A percentile compares a stretch with the other conserved stretches of the same genome.
Evolutionary conservation across 1,140 invertebrate species (phyloP).

Genomic region (Procambarus clarkii): DNA sequence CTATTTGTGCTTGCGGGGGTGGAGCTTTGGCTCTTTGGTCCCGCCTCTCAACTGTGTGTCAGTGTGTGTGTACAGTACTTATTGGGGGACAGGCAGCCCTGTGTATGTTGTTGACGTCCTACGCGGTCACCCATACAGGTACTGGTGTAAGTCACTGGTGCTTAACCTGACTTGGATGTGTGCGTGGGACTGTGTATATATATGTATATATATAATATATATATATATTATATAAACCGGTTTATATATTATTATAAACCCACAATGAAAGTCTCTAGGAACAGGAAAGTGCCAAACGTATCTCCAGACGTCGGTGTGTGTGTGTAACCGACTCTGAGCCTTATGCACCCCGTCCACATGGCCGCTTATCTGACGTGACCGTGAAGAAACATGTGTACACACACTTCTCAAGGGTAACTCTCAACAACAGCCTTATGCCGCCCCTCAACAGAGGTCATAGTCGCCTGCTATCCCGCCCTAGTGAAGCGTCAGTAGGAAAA

Average conservation of each 20-base stretch:
- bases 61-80: no score
- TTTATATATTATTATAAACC: no score
- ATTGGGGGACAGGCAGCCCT: no score
- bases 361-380: not conserved
- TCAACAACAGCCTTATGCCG: not conserved
- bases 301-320: not conserved
- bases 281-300: not conserved
- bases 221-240: no score
- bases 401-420: not conserved
- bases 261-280: not conserved
- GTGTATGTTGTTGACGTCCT: no score
- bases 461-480: not conserved
- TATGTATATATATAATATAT: not conserved
- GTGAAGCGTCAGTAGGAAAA: not conserved
- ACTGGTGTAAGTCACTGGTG: no score
- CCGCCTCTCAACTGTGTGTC: no score
- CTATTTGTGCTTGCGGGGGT: no score
- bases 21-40: no score
- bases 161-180: no score
- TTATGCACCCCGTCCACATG: not conserved
- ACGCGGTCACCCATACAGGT: no score
- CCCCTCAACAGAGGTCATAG: not conserved
- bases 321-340: not conserved
- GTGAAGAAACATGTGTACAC: not conserved
- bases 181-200: not conserved